phyloP scores from a whole-genome alignment of 2,888 invertebrate genomes.

The Bellardia pandia region DNA sequence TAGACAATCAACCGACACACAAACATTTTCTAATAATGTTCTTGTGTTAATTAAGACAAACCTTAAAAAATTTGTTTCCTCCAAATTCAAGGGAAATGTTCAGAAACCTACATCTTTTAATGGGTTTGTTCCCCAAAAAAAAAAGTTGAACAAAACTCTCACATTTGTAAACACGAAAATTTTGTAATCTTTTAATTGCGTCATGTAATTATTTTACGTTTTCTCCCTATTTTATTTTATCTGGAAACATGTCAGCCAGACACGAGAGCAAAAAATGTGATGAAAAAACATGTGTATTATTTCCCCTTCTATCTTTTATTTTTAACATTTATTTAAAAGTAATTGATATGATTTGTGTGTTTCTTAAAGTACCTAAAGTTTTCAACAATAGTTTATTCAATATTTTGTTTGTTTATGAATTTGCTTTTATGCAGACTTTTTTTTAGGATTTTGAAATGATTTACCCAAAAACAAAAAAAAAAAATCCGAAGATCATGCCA shows the following conservation, averaged over 20 bases:
- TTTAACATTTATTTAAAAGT: slow-evolving; percentile 16
- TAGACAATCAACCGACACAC: not conserved
- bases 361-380: slow-evolving; percentile 9
- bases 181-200: slow-evolving; percentile 28
- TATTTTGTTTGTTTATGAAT: slow-evolving; percentile 3
- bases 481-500: not conserved
- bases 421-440: slow-evolving; percentile 13
- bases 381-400: not conserved
- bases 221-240: not conserved
- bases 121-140: not conserved
- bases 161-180: not conserved
- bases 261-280: not conserved
- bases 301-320: not conserved
- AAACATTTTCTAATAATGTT: not conserved
- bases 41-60: slow-evolving; percentile 3
- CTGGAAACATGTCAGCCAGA: not conserved
- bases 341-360: slow-evolving; percentile 33
- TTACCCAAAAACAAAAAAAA: not conserved
- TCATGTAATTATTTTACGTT: slow-evolving; percentile 23
- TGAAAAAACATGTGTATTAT: slow-evolving; percentile 6
- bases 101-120: slow-evolving; percentile 6
- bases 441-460: not conserved
- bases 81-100: slow-evolving; percentile 14
- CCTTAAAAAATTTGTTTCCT: slow-evolving; percentile 5
- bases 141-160: not conserved